phyloP scores from a whole-genome alignment of 1,140 invertebrate species.

The Drosophila ironensis region DNA sequence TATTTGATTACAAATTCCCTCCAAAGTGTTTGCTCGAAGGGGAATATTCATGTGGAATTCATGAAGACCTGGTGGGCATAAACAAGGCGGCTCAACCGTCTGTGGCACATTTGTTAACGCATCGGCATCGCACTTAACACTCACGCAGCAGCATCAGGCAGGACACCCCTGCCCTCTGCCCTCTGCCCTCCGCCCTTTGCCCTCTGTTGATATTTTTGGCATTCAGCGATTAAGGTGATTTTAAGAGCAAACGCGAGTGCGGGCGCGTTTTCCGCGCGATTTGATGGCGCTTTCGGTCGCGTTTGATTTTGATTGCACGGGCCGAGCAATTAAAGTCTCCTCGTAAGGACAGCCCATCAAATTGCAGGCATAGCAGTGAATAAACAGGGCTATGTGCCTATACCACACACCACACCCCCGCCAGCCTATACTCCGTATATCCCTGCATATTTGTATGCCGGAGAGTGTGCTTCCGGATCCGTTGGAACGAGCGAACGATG shows the following conservation, averaged over 20 bases:
- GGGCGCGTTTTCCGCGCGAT: conserved; percentile 65
- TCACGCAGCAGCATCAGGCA: conserved; percentile 17
- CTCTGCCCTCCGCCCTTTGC: too few relatives aligned
- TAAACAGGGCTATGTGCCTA: not conserved
- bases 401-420: not conserved
- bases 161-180: not conserved
- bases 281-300: conserved; percentile 68
- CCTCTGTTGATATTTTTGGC: not conserved
- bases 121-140: conserved; percentile 60
- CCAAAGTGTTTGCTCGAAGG: too few relatives aligned
- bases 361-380: conserved; percentile 1
- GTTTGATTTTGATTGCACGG: conserved; percentile 70
- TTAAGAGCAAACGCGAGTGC: conserved; percentile 38
- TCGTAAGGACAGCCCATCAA: conserved; percentile 42
- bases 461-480: conserved; percentile 6
- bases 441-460: not conserved
- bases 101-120: conserved; percentile 60
- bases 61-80: conserved; percentile 1
- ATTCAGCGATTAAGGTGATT: conserved; percentile 54
- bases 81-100: conserved; percentile 6
- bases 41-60: too few relatives aligned
- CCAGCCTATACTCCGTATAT: too few relatives aligned
- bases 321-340: conserved; percentile 67
- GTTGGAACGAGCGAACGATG: conserved; percentile 39
- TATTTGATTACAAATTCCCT: too few relatives aligned